These are phyloP conservation scores for Melinaea marsaeus DNA, from an alignment of 2,888 invertebrate species.

Conservation along the genomic window DNA sequence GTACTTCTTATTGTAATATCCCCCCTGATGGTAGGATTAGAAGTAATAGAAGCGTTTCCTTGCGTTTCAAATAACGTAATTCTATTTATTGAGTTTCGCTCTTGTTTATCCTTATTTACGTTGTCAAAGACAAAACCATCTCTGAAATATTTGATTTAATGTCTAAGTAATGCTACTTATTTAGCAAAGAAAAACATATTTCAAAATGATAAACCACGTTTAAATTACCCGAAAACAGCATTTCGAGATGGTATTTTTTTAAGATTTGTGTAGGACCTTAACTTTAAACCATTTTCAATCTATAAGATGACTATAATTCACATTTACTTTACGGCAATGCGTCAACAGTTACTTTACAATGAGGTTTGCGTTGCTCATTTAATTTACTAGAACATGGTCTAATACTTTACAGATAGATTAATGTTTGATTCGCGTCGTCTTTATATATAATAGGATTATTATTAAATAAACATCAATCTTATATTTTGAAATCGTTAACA, in stretches of 20 bases:
- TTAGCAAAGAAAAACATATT: no score
- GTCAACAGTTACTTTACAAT: background rate
- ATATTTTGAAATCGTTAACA: no score
- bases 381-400: no score
- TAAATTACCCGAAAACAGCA: constrained; percentile 63
- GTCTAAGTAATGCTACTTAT: no score
- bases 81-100: constrained; percentile 23
- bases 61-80: constrained; percentile 5
- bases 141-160: constrained; percentile 41
- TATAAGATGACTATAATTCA: background rate
- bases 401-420: no score
- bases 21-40: constrained; percentile 10
- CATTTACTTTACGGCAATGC: background rate
- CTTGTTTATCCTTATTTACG: constrained; percentile 49
- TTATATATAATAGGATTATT: no score
- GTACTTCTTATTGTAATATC: constrained; percentile 1
- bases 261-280: no score
- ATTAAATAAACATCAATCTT: no score
- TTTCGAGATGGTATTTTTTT: constrained; percentile 27
- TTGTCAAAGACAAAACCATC: constrained; percentile 59
- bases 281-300: no score
- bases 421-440: no score
- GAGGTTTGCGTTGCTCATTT: background rate
- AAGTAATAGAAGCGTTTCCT: background rate
- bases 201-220: constrained; percentile 42